Base-by-base conservation (phyloP, 2,113 vertebrate genomes). In the Psittacula cyanocephala region DNA sequence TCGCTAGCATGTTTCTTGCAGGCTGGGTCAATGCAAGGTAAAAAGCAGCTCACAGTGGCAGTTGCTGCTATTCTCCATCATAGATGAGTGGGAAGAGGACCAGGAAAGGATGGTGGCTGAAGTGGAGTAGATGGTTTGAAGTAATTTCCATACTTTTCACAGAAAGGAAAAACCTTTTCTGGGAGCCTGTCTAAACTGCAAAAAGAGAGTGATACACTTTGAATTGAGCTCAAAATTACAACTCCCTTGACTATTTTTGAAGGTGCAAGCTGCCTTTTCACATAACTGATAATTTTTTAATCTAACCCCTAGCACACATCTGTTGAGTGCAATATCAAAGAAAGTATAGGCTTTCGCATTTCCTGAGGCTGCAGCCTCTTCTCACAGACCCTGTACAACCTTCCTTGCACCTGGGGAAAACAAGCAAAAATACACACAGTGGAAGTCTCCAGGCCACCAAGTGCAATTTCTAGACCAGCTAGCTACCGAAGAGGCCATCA, bases 91-190 rank as follows among this genome's bases (percentile, higher is more conserved):
- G 8, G 8, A 69, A 84, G 77, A 84, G 35, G 28, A 75, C 11
- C 28, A 52, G 50, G 15, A 55, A 59, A n/a, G 55, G 55, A 23
- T 14, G 20, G 23, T 43, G 4, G 7, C 23, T 62, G 6, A 78
- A 88, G 6, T 1, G 0, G 16, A 65, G 15, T 22, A 72, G 50
- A 9, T 17, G 2, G 10, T 13, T 10, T n/a, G 1, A 69, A 46
- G 5, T 2, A 6, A 74, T 85, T 86, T 68, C 41, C 11, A 23
- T 9, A 29, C 5, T 24, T 60, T 7, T 17, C 43, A 62, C 20
- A 75, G 13, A 55, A 62, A 57, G 12, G 6, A 72, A 81, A 16
- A 71, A 50, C 52, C 1, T 19, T 57, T 69, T 39, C 75, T 44
- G 23, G 7, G 3, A 85, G 7, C 11, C 6, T 44, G 3, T 17